Base-by-base conservation (phyloP, 1,140 invertebrate genomes). In the Pseudomyrmex sp. region DNA sequence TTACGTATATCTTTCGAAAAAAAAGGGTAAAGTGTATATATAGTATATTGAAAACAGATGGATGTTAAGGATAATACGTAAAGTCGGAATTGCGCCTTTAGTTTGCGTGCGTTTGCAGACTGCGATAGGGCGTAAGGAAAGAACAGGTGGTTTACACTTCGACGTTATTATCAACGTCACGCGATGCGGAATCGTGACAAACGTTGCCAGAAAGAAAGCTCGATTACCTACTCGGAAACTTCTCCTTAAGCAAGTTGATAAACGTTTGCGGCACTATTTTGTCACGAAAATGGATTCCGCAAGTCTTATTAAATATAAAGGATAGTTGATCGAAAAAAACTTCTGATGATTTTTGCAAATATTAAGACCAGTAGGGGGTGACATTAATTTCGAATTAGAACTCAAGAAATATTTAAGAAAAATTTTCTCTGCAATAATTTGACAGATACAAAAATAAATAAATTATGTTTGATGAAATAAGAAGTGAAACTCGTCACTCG, bases 111-210 rank as follows among this genome's bases (percentile, higher is more conserved):
- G 65, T 85, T 82, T 82, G 58, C 61, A 48, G 74, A n/a, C 50
- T 35, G 35, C 58, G 58, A 83, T 56, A 58, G 48, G 35, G 69
- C 82, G 69, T 65, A 20, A 79, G 84, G 73, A 65, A 86, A 91
- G 85, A 93, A 92, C 92, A 92, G 90, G 90, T 92, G 90, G 92
- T 93, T 93, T 91, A 90, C 89, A 90, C 89, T 90, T 89, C 52
- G 26, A 26, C 26, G 87, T 83, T 85, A 92, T 90, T 92, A 84
- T 88, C 66, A 52, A 26, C 65, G 83, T 85, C 92, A 92, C 92
- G 93, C 92, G 88, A 93, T 83, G 82, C 65, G 62, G 54, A 18
- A 63, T 23, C n/a, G n/a, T 20, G 76, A 73, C 72, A 68, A 82
- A 50, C 59, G 75, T 82, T 69, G 52, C 72, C 65, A 62, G 48